A percentile compares a stretch with the other conserved stretches of the same genome.
These are phyloP conservation scores for Eueides isabella DNA, from an alignment of 1,140 invertebrate species.

Conservation along the genomic window DNA sequence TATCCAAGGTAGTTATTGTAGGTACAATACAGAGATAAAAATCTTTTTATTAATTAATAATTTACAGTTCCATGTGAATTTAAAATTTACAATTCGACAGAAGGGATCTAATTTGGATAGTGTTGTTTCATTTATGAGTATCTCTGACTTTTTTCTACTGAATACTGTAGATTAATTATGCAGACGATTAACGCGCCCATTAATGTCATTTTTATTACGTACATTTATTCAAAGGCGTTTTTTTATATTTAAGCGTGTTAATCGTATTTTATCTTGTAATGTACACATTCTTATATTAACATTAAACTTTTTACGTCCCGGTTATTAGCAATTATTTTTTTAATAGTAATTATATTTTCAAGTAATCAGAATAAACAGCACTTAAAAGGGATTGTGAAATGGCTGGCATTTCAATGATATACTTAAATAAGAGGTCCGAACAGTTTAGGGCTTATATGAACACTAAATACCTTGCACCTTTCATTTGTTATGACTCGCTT, in stretches of 20 bases:
- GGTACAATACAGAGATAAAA: neutral
- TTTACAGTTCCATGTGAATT: neutral
- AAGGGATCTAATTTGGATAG: neutral
- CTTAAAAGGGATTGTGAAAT: neutral
- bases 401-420: slow-evolving; percentile 13
- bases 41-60: neutral
- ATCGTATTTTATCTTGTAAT: slow-evolving; percentile 16
- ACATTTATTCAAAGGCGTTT: slow-evolving; percentile 51
- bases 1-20: too few species aligned
- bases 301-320: neutral
- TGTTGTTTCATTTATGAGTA: neutral
- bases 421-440: slow-evolving; percentile 47
- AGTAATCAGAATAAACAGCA: neutral
- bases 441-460: slow-evolving; percentile 55
- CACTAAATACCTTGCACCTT: slow-evolving; percentile 40
- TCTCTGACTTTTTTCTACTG: neutral
- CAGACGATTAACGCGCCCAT: slow-evolving; percentile 51
- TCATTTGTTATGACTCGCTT: slow-evolving; percentile 48
- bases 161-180: slow-evolving; percentile 55
- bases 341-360: too few species aligned
- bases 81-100: neutral
- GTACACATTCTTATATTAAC: neutral
- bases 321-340: neutral
- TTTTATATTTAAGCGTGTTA: slow-evolving; percentile 26
- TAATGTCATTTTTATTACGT: slow-evolving; percentile 68